These are phyloP conservation scores for Zingel zingel DNA, from an alignment of 2,113 vertebrate species.

Conservation along the genomic window DNA sequence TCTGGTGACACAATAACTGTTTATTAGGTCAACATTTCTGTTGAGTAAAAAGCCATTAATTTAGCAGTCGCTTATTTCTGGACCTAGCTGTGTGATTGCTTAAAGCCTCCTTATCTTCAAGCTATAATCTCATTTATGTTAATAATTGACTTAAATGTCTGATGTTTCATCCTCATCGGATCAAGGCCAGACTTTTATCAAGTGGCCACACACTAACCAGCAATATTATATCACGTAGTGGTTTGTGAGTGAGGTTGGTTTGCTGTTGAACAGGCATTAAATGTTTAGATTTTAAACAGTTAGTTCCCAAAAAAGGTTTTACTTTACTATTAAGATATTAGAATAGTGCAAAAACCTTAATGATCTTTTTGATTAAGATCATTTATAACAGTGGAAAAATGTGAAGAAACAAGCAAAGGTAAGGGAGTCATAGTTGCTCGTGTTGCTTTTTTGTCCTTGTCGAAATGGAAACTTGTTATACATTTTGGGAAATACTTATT, in stretches of 20 bases:
- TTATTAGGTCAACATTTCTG: neutral
- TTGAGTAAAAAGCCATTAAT: slow-evolving; percentile 2
- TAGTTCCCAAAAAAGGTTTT: neutral
- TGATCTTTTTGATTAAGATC: neutral
- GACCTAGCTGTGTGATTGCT: neutral
- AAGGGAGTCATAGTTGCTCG: neutral
- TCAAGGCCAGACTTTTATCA: slow-evolving; percentile 76
- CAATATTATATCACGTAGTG: slow-evolving; percentile 11
- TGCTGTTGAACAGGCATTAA: neutral
- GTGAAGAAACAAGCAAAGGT: neutral
- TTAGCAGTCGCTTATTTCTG: neutral
- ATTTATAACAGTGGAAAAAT: neutral
- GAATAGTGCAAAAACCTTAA: neutral
- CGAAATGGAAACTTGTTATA: too few relatives aligned
- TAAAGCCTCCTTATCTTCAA: slow-evolving; percentile 58
- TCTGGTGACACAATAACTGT: neutral
- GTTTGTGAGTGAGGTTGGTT: neutral
- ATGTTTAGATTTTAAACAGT: neutral
- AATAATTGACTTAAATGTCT: slow-evolving; percentile 70
- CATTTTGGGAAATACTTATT: neutral
- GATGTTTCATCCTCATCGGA: slow-evolving; percentile 50
- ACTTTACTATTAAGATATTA: neutral
- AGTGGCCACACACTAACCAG: slow-evolving; percentile 40
- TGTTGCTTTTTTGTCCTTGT: too few relatives aligned
- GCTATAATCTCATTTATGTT: slow-evolving; percentile 65